Conservation (phyloP, 2,797 vertebrate genomes). For the Pangasius larnaudii region DNA sequence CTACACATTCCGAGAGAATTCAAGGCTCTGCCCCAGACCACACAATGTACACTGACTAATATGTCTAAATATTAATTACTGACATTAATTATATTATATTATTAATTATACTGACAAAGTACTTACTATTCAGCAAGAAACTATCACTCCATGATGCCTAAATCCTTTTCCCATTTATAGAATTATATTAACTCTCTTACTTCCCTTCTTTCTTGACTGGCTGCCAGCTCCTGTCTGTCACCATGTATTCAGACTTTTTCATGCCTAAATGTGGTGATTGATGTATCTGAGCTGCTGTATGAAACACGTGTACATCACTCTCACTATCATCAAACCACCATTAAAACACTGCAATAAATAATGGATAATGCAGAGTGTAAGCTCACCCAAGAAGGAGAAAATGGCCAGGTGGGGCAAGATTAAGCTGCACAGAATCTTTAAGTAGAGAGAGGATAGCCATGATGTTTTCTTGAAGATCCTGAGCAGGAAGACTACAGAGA, state of each 20-base stretch:
- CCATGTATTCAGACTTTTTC: too few species aligned
- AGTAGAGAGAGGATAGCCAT: conserved; percentile 84
- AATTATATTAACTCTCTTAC: too few species aligned
- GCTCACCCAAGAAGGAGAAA: conserved; percentile 92
- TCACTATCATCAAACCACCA: not conserved
- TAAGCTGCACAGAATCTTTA: conserved; percentile 91
- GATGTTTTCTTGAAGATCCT: conserved; percentile 87
- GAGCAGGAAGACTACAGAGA: conserved; percentile 78
- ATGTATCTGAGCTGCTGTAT: not conserved
- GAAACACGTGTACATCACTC: not conserved
- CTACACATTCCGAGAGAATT: not conserved
- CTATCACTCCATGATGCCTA: not conserved
- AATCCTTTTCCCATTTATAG: not conserved
- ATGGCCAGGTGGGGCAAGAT: conserved; percentile 89
- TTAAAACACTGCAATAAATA: not conserved
- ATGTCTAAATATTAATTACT: not conserved
- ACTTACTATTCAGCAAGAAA: not conserved
- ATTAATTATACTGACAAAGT: not conserved
- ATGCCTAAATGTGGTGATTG: not conserved
- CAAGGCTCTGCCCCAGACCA: not conserved
- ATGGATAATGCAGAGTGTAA: not conserved
- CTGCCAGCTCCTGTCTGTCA: not conserved
- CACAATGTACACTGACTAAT: not conserved
- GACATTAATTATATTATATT: too few species aligned
- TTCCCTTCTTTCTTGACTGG: not conserved